Conservation (phyloP, 2,113 vertebrate species). For the Anoura caudifer region DNA sequence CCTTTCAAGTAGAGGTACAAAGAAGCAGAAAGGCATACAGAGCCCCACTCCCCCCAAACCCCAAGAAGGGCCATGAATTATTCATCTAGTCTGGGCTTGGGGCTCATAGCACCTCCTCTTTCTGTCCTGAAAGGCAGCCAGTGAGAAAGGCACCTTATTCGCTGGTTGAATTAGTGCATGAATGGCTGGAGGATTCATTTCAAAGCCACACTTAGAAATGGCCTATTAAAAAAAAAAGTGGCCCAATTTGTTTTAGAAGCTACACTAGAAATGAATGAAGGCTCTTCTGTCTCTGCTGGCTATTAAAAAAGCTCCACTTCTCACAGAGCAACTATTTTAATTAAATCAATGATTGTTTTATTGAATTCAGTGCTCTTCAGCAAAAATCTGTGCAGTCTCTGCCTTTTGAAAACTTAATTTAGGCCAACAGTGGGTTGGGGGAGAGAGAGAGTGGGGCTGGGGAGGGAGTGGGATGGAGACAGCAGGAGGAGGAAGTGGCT, state of each 20-base stretch:
- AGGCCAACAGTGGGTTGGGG: slow-evolving; percentile 19
- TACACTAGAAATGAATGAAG: slow-evolving; percentile 76
- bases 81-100: slow-evolving; percentile 63
- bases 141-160: slow-evolving; percentile 76
- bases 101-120: slow-evolving; percentile 41
- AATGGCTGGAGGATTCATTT: slow-evolving; percentile 78
- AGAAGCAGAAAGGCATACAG: slow-evolving; percentile 58
- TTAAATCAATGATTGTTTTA: slow-evolving; percentile 84
- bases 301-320: slow-evolving; percentile 72
- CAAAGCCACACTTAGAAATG: slow-evolving; percentile 76
- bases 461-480: rapidly evolving
- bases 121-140: slow-evolving; percentile 77
- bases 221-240: slow-evolving; percentile 75
- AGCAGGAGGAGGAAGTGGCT: neutral
- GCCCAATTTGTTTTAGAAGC: slow-evolving; percentile 73
- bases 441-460: neutral
- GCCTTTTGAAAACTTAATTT: slow-evolving; percentile 71
- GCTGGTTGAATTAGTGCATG: slow-evolving; percentile 73
- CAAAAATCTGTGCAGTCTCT: slow-evolving; percentile 52
- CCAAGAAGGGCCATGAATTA: slow-evolving; percentile 73
- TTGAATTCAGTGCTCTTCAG: slow-evolving; percentile 77
- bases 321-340: slow-evolving; percentile 79
- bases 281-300: slow-evolving; percentile 74
- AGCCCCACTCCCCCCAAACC: neutral
- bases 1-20: slow-evolving; percentile 71